Base-by-base conservation (phyloP, 2,797 vertebrate genomes). In the Pangasius mekongensis region DNA sequence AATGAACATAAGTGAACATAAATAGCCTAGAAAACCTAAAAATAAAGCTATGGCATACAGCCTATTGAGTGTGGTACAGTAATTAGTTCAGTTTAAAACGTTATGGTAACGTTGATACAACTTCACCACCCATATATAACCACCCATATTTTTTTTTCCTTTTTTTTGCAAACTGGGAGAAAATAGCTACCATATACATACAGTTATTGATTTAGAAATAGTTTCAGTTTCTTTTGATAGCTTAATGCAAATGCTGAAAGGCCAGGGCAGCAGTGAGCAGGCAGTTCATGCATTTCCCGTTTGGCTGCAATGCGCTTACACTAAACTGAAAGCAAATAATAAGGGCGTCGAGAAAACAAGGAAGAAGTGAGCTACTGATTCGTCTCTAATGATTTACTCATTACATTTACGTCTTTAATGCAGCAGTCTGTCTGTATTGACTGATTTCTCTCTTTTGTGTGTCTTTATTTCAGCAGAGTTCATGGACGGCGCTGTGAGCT, bases 401-500 rank as follows among this genome's bases (percentile, higher is more conserved):
- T n/a, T n/a, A n/a, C n/a, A n/a, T 6, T 27, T 66, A n/a, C 33
- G 13, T 43, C 36, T 49, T 74, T 47, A 13, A 76, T 20, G 6
- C 8, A 54, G n/a, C 14, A 20, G 76, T 54, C 49, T 54, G 49
- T 33, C 52, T 20, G n/a, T 36, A 24, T n/a, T 78, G 2, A 36
- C 30, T 36, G 54, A 81, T 36, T 80, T 56, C 9, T 18, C 2
- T 87, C 2, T 73, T 11, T 60, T 36, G 36, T 74, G 9, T 71
- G n/a, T 71, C 77, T 5, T 71, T 58, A 36, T 73, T 71, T 36
- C 49, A 49, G 3, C 10, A 43, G 43, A 36, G 20, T 36, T 66
- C 58, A 92, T 91, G 90, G 87, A 69, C 2, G 67, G 13, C 5
- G 22, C 0, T 2, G 90, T 92, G 30, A 22, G 20, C 58, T 93